phyloP scores from a whole-genome alignment of 2,888 invertebrate genomes.

The Diarsia brunnea region DNA sequence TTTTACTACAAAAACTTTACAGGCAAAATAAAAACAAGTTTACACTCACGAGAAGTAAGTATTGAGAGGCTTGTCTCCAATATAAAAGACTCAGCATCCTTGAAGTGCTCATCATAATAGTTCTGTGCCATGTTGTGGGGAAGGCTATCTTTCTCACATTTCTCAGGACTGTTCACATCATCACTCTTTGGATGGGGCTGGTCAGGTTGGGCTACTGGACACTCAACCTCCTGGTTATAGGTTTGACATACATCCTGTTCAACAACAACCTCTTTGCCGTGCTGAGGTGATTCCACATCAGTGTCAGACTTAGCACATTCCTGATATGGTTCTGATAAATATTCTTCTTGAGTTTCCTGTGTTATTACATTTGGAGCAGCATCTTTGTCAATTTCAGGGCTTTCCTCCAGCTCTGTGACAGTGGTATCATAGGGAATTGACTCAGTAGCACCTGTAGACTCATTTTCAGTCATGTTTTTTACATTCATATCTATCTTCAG shows the following conservation, averaged over 20 bases:
- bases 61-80: slow-evolving; percentile 91
- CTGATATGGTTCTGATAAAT: slow-evolving; percentile 69
- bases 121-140: slow-evolving; percentile 79
- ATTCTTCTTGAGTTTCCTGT: slow-evolving; percentile 76
- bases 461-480: slow-evolving; percentile 72
- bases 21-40: slow-evolving; percentile 7
- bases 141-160: slow-evolving; percentile 78
- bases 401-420: slow-evolving; percentile 63
- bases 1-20: background rate
- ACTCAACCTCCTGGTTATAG: slow-evolving; percentile 74
- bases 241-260: slow-evolving; percentile 73
- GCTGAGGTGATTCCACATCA: slow-evolving; percentile 52
- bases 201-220: slow-evolving; percentile 67
- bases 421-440: slow-evolving; percentile 62
- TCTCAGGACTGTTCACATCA: slow-evolving; percentile 64
- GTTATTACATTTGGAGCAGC: slow-evolving; percentile 59
- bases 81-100: slow-evolving; percentile 95
- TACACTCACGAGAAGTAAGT: slow-evolving; percentile 83
- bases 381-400: slow-evolving; percentile 64
- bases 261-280: slow-evolving; percentile 51
- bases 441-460: slow-evolving; percentile 69
- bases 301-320: slow-evolving; percentile 65
- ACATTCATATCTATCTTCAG: slow-evolving; percentile 84
- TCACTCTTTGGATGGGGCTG: slow-evolving; percentile 70
- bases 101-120: slow-evolving; percentile 92